Conservation (phyloP, 2,797 vertebrate genomes). For the Anableps anableps region DNA sequence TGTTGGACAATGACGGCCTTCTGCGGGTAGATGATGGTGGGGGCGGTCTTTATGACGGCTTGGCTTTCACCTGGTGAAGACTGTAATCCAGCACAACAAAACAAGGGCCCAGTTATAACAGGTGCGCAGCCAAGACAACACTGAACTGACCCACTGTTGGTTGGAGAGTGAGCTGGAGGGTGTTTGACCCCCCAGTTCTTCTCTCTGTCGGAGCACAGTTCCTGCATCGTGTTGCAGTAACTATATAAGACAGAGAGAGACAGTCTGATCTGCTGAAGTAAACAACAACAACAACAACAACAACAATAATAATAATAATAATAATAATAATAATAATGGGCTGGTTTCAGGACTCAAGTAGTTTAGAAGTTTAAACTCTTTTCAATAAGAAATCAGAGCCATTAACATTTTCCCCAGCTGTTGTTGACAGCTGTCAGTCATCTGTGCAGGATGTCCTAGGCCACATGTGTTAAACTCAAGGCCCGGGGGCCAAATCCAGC, state of each 20-base stretch:
- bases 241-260: not conserved
- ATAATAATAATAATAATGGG: too few relatives aligned
- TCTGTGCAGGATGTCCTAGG: too few relatives aligned
- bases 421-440: not conserved
- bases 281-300: not conserved
- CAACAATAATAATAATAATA: too few relatives aligned
- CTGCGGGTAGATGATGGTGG: conserved; percentile 89
- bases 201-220: too few relatives aligned
- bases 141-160: not conserved
- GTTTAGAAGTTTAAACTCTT: not conserved
- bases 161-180: not conserved
- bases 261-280: not conserved
- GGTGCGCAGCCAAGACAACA: not conserved
- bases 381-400: not conserved
- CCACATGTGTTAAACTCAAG: too few relatives aligned
- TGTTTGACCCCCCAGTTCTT: not conserved
- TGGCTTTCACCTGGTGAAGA: conserved; percentile 73
- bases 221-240: not conserved
- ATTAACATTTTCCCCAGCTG: not conserved
- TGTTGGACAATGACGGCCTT: conserved; percentile 76
- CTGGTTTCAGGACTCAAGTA: not conserved
- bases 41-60: conserved; percentile 76
- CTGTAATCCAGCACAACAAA: conserved; percentile 64
- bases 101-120: not conserved
- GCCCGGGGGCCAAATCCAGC: too few relatives aligned